Evolutionary conservation across 2,113 vertebrate genomes (phyloP).

Genomic region (Burhinus bistriatus): DNA sequence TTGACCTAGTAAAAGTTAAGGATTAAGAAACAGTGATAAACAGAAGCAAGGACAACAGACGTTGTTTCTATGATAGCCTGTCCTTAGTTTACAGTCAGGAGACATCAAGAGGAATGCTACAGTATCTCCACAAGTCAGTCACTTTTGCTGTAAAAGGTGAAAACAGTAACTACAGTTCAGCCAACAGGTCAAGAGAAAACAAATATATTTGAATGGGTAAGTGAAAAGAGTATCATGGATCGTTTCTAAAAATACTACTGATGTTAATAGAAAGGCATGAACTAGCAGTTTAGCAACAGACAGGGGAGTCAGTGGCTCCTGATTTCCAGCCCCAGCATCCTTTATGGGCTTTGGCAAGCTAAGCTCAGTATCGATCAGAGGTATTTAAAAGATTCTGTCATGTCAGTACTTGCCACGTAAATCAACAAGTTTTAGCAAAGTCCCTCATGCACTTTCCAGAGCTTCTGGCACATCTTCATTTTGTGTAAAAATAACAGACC

Average conservation of each 20-base stretch:
- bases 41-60: neutral
- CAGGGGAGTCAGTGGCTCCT: neutral
- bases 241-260: constrained; percentile 10
- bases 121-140: neutral
- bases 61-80: neutral
- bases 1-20: neutral
- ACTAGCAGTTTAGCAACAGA: neutral
- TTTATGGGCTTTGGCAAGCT: neutral
- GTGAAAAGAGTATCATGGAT: neutral
- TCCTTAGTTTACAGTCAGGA: neutral
- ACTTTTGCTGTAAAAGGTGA: neutral
- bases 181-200: neutral
- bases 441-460: neutral
- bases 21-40: neutral
- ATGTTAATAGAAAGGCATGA: constrained; percentile 1
- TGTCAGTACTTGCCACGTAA: neutral
- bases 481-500: neutral
- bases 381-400: neutral
- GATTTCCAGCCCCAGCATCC: neutral
- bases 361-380: neutral
- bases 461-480: neutral
- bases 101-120: neutral
- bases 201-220: neutral
- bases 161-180: neutral
- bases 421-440: neutral